Percentiles rank a stretch among this genome's conserved stretches.
Conservation (phyloP, 2,113 vertebrate genomes). For the Gymnogyps californianus region DNA sequence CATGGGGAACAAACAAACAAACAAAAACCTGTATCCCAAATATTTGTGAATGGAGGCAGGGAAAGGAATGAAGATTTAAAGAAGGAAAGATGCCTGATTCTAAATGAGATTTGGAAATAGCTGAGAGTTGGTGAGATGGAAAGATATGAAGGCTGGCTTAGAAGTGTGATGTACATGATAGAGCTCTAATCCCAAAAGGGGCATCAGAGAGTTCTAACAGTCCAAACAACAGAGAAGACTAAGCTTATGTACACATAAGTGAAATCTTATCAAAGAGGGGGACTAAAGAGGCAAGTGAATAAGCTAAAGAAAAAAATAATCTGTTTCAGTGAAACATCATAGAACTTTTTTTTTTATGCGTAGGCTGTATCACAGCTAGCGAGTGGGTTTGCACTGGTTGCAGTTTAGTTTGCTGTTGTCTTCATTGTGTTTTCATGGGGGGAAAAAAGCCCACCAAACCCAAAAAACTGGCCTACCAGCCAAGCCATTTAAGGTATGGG, state of each 20-base stretch:
- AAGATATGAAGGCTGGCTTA: background rate
- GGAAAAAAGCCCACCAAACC: background rate
- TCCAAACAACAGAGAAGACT: background rate
- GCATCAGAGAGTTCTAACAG: background rate
- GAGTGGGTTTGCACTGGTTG: background rate
- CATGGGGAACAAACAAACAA: background rate
- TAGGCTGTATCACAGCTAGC: background rate
- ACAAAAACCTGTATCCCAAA: background rate
- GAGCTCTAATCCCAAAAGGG: background rate
- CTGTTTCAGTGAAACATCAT: background rate
- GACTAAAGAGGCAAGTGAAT: background rate
- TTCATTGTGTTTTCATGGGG: background rate
- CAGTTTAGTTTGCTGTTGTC: background rate
- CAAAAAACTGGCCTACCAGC: background rate
- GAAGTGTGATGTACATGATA: background rate
- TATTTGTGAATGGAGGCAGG: background rate
- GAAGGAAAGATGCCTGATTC: background rate
- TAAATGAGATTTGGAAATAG: background rate
- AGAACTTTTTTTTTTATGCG: accelerated
- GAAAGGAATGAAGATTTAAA: background rate
- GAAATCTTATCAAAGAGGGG: background rate
- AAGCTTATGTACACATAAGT: background rate
- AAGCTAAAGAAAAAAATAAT: background rate
- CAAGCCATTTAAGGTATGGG: background rate
- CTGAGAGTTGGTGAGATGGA: background rate